Conservation (phyloP, 2,113 vertebrate genomes). For the Sminthopsis crassicaudata region DNA sequence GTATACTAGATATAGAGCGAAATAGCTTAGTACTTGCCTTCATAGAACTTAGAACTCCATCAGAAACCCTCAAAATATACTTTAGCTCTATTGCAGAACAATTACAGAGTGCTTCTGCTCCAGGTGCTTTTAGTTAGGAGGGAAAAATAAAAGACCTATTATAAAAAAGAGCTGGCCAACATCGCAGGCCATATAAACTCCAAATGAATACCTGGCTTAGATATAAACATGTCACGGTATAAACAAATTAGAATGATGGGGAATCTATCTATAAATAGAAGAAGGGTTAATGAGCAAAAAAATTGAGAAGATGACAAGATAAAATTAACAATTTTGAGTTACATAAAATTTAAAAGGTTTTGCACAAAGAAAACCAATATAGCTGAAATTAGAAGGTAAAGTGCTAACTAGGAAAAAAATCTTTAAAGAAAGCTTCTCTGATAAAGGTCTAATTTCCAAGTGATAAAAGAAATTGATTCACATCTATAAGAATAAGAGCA, state of each 20-base stretch:
- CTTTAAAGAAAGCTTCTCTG: not conserved
- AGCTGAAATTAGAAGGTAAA: not conserved
- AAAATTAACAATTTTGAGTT: not conserved
- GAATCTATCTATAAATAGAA: not conserved
- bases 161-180: not conserved
- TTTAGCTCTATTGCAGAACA: not conserved
- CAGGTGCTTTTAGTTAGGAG: not conserved
- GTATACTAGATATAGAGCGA: not conserved
- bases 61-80: not conserved
- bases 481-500: not conserved
- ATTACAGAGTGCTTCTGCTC: not conserved
- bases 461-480: not conserved
- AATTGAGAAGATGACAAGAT: not conserved
- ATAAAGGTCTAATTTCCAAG: not conserved
- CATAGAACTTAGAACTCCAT: not conserved
- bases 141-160: not conserved
- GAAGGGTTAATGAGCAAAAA: not conserved
- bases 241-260: not conserved
- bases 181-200: not conserved
- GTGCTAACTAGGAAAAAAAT: not conserved
- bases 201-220: not conserved
- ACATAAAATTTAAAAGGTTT: not conserved
- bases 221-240: not conserved
- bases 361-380: not conserved
- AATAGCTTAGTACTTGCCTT: not conserved